Base-by-base conservation (phyloP, 1,140 invertebrate species). In the Pachyrhynchus sulphureomaculatus region DNA sequence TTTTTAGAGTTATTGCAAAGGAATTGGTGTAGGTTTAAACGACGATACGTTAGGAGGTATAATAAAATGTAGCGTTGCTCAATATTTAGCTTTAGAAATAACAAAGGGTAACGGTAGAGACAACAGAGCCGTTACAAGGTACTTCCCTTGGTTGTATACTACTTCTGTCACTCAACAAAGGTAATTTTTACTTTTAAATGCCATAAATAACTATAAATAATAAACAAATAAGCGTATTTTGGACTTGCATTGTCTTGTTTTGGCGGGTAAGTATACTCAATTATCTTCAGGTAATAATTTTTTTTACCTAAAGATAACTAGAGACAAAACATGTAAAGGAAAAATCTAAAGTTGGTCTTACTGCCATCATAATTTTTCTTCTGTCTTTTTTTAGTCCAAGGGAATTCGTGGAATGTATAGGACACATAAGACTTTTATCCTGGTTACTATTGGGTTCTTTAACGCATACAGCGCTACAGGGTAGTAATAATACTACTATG, bases 401-500 rank as follows among this genome's bases (percentile, higher is more conserved):
- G 62, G 97, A 99, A 76, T 97, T 98, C 71, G 84, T 91, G 0
- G 97, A 99, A 73, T 98, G 94, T 72, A 92, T 99, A 32, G 86
- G 88, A 17, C 96, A 98, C 69, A 92, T 99, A 68, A 85, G 97
- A 13, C 79, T 98, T 17, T 79, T 99, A 13, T 98, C 94, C 0
- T 99, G 97, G 97, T 77, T 99, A 34, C 78, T 99, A 66, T 81
- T 99, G 62, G 97, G 97, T 10, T 92, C 96, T 15, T 83, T 99
- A 17, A 93, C 89, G 5, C 92, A 96, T 73, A 88, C 87, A 33
- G 87, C 89, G n/a, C 79, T 90, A 67, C 79, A 83, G 55, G 76
- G 80, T 12, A 41, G 21, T 15, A 75, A 41, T 36, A 69, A 64
- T 29, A 74, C 72, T 61, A 76, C 79, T 34, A 75, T 82, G 65